phyloP scores from a whole-genome alignment of 2,888 invertebrate genomes.

The Dasypolia templi region DNA sequence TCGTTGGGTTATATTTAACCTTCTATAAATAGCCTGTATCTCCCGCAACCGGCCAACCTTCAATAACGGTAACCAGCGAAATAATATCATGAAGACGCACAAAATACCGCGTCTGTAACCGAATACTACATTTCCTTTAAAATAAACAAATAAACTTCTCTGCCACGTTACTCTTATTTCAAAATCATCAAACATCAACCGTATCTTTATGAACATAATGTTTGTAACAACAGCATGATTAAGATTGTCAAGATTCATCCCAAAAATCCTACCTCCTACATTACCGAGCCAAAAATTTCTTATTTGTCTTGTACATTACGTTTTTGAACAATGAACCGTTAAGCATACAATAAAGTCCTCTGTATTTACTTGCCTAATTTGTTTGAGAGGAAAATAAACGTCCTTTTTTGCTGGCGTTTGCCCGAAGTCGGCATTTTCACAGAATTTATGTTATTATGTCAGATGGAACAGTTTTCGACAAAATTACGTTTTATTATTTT shows the following conservation, averaged over 20 bases:
- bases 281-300: constrained; percentile 82
- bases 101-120: constrained; percentile 81
- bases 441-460: constrained; percentile 29
- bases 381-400: constrained; percentile 44
- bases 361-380: constrained; percentile 60
- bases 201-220: constrained; percentile 49
- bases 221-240: constrained; percentile 42
- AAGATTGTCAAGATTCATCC: constrained; percentile 64
- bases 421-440: constrained; percentile 35
- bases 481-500: neutral
- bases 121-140: constrained; percentile 82
- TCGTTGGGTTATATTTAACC: constrained; percentile 18
- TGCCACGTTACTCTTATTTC: constrained; percentile 52
- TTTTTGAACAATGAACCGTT: constrained; percentile 85
- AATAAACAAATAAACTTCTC: constrained; percentile 75
- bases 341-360: constrained; percentile 76
- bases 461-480: neutral
- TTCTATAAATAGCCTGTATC: constrained; percentile 59
- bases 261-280: constrained; percentile 80
- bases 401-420: constrained; percentile 28
- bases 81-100: constrained; percentile 77
- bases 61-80: constrained; percentile 79
- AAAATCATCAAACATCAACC: constrained; percentile 51
- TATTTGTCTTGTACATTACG: constrained; percentile 83
- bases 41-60: constrained; percentile 65